Evolutionary conservation across 2,888 invertebrate genomes (phyloP).

Genomic region (Polydrusus pterygomalis): DNA sequence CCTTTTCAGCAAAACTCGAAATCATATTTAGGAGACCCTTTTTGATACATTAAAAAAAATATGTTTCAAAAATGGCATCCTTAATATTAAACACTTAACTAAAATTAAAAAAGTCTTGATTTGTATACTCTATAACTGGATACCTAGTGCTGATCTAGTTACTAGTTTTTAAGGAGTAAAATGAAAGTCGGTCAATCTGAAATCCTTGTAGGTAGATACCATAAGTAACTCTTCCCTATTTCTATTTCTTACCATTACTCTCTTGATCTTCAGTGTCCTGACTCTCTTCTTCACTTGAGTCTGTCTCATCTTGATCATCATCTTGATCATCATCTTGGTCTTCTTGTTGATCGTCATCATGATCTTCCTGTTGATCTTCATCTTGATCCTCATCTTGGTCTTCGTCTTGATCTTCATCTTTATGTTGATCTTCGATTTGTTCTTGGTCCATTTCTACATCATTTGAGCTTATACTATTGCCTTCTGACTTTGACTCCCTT

Average conservation of each 20-base stretch:
- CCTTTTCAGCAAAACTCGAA: conserved; percentile 17
- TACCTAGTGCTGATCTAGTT: conserved; percentile 17
- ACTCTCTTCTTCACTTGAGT: too few species aligned
- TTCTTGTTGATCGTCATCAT: too few species aligned
- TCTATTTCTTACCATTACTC: conserved; percentile 11
- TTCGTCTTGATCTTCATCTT: conserved; percentile 47
- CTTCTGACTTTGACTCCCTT: conserved; percentile 25
- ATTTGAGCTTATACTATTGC: conserved; percentile 37
- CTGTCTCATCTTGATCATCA: too few species aligned
- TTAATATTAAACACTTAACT: neutral
- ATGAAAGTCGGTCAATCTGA: neutral
- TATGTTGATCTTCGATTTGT: conserved; percentile 35
- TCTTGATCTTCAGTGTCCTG: conserved; percentile 5
- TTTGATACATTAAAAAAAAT: neutral
- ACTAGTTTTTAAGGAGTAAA: conserved; percentile 8
- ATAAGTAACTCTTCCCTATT: too few species aligned
- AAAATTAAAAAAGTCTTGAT: conserved; percentile 22
- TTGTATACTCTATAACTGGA: conserved; percentile 24
- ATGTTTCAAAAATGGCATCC: neutral
- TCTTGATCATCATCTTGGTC: neutral
- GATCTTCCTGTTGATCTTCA: too few species aligned
- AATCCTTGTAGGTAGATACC: neutral
- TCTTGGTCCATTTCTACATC: conserved; percentile 14
- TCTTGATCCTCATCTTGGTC: conserved; percentile 30
- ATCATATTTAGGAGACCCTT: conserved; percentile 8